Evolutionary conservation across 2,113 vertebrate species (phyloP).

Genomic region (Percopsis transmontana): DNA sequence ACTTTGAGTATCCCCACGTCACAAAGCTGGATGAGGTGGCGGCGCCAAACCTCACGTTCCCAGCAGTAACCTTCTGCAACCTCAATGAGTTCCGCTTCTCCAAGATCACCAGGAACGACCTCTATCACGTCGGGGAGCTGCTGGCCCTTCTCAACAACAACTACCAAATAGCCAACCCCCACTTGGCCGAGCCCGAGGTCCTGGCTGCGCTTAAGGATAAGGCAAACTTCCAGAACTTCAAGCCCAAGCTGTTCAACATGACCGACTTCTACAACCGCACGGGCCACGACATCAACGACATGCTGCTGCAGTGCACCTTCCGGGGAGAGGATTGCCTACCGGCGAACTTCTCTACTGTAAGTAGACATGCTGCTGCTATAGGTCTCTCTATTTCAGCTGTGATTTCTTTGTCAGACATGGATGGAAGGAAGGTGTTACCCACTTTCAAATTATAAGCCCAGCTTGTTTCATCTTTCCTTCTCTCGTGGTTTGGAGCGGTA

Average conservation of each 20-base stretch:
- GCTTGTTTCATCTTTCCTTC: too few relatives aligned
- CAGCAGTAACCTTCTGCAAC: constrained; percentile 88
- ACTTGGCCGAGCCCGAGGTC: constrained; percentile 83
- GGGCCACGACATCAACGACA: constrained; percentile 85
- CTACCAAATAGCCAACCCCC: constrained; percentile 83
- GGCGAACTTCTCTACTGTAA: constrained; percentile 86
- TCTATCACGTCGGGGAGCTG: constrained; percentile 87
- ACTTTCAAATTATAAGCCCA: too few relatives aligned
- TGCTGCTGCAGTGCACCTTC: constrained; percentile 88
- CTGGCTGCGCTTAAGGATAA: constrained; percentile 84
- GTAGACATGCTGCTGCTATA: constrained; percentile 39
- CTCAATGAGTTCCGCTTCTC: constrained; percentile 90
- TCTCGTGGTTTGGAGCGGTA: too few relatives aligned
- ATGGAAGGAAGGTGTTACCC: too few relatives aligned
- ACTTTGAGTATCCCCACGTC: constrained; percentile 83
- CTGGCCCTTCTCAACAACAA: constrained; percentile 85
- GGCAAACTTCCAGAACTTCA: constrained; percentile 87
- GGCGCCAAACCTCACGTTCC: constrained; percentile 86
- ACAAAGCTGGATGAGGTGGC: constrained; percentile 84
- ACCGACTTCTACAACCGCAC: constrained; percentile 90
- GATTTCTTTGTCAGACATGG: constrained; percentile 11
- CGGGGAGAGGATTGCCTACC: constrained; percentile 80
- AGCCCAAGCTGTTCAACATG: constrained; percentile 89
- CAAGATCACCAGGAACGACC: constrained; percentile 85
- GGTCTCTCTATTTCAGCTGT: background rate